Base-by-base conservation (phyloP, 2,888 invertebrate genomes). In the Helleia helle region DNA sequence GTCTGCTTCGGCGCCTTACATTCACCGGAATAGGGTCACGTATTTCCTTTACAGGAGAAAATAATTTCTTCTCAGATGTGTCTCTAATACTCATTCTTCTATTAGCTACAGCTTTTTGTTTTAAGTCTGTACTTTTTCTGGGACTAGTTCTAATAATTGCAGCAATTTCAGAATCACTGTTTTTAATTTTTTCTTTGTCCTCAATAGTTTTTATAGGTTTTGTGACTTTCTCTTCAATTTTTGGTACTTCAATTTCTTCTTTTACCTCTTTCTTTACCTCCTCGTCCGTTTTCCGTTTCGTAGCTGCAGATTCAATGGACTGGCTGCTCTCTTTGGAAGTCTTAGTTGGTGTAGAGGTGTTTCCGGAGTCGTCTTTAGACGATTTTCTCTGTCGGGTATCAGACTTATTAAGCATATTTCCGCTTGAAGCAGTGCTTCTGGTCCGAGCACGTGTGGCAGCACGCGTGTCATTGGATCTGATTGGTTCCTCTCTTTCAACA, bases 401-500 rank as follows among this genome's bases (percentile, higher is more conserved):
- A 72, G 80, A 67, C 87, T 87, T 80, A 85, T 87, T 66, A 90
- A 80, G 60, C 87, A 88, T 55, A 90, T 89, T 86, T 90, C 90
- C 85, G 88, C 87, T 67, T 87, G 88, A 71, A 87, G 87, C 70
- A 90, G 80, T 75, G 87, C 88, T 86, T 89, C 89, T 72, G 88
- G 88, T 64, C 87, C 90, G 76, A 89, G 89, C 86, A 89, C 89
- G 77, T 65, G 87, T 70, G 79, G 80, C 66, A 72, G 80, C 67
- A 59, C 74, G 68, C 77, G 83, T 58, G 47, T 59, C 62, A 52
- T 59, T 62, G 81, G 76, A 54, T 85, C 86, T 65, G 65, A 71
- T 56, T 81, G 88, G 75, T 91, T 92, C 90, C 89, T 90, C 90
- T 92, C 92, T 87, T 87, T 91, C 88, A 92, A 80, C 70, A 91